phyloP scores from a whole-genome alignment of 2,888 invertebrate genomes.

The Phengaris alcon region DNA sequence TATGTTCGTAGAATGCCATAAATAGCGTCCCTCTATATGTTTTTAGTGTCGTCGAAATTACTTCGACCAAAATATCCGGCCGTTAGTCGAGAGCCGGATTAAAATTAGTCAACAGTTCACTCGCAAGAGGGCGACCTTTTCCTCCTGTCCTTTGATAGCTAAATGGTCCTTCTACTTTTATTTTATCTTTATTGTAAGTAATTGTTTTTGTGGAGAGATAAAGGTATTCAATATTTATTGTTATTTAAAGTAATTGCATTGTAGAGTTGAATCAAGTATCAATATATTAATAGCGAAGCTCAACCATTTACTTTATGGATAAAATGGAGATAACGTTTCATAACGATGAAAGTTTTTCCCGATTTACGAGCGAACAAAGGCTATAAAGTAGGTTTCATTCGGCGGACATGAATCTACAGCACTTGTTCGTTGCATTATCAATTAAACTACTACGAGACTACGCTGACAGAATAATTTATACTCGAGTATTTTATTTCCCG shows the following conservation, averaged over 20 bases:
- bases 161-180: background rate
- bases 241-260: background rate
- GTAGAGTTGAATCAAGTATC: background rate
- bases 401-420: background rate
- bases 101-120: conserved; percentile 58
- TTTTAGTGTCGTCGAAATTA: conserved; percentile 60
- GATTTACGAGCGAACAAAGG: conserved; percentile 10
- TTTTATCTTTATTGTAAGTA: conserved; percentile 13
- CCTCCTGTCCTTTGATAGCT: conserved; percentile 4
- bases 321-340: background rate
- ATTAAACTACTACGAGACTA: conserved; percentile 37
- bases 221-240: background rate
- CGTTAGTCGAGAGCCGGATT: conserved; percentile 60
- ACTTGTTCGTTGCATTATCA: conserved; percentile 34
- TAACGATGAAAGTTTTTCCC: conserved; percentile 4
- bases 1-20: conserved; percentile 50
- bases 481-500: conserved; percentile 38
- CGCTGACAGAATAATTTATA: conserved; percentile 40
- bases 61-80: conserved; percentile 66
- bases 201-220: background rate
- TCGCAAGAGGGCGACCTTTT: conserved; percentile 4
- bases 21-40: conserved; percentile 54
- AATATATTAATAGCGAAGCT: background rate
- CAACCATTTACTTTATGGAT: background rate
- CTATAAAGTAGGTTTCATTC: conserved; percentile 3